Conservation (phyloP, 2,888 invertebrate species). For the Sinohyriopsis cumingii region DNA sequence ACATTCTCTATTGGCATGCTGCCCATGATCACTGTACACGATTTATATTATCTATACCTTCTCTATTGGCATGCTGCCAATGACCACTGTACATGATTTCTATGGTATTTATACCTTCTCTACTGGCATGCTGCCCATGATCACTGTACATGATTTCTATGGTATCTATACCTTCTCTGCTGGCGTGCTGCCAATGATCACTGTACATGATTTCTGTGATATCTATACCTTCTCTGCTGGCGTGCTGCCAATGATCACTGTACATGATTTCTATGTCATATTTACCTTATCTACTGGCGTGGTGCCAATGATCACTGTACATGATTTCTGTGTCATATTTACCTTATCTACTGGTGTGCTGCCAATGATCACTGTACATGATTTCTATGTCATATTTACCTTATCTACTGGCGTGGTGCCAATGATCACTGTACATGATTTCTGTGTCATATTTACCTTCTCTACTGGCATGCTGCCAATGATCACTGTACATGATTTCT, state of each 20-base stretch:
- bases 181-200: too few relatives aligned
- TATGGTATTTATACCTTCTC: constrained; percentile 80
- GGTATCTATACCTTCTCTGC: too few relatives aligned
- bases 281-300: constrained; percentile 89
- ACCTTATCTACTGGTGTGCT: not conserved
- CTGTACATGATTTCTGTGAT: too few relatives aligned
- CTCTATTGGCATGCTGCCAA: constrained; percentile 80
- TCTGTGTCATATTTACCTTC: constrained; percentile 78
- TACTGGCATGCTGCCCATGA: constrained; percentile 78
- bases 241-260: not conserved
- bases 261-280: not conserved
- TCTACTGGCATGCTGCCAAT: constrained; percentile 80
- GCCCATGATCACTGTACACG: too few relatives aligned
- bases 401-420: not conserved
- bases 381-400: too few relatives aligned
- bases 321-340: too few relatives aligned
- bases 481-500: too few relatives aligned
- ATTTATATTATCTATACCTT: constrained; percentile 91
- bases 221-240: too few relatives aligned
- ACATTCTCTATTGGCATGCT: constrained; percentile 87
- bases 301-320: too few relatives aligned
- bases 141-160: too few relatives aligned
- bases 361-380: too few relatives aligned
- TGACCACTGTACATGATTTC: not conserved
- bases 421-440: not conserved